Evolutionary conservation across 1,140 invertebrate species (phyloP).

Genomic region (Drosophila nebulosa): DNA sequence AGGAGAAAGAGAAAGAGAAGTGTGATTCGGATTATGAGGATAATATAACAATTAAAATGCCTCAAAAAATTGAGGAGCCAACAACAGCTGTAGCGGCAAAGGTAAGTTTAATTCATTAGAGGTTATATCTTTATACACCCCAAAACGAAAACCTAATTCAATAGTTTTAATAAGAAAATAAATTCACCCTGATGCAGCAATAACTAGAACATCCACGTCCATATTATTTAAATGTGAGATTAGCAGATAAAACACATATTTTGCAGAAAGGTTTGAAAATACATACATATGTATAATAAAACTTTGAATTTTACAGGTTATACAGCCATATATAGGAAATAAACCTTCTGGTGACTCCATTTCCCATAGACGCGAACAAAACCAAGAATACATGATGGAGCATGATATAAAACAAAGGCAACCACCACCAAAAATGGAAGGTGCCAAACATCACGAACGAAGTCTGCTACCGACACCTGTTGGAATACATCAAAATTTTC

Average conservation of each 20-base stretch:
- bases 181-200: not conserved
- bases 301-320: no score
- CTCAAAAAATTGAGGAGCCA: conserved; percentile 46
- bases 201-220: no score
- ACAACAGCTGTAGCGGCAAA: conserved; percentile 12
- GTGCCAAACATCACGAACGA: conserved; percentile 31
- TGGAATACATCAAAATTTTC: conserved; percentile 43
- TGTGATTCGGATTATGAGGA: conserved; percentile 83
- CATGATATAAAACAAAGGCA: conserved; percentile 35
- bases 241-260: no score
- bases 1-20: conserved; percentile 67
- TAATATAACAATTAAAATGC: conserved; percentile 83
- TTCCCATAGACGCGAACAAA: conserved; percentile 36
- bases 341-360: conserved; percentile 20
- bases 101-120: conserved; percentile 27
- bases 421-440: conserved; percentile 30
- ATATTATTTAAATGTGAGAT: no score
- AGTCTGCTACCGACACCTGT: conserved; percentile 59
- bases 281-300: no score
- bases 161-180: not conserved
- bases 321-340: conserved; percentile 14
- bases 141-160: no score
- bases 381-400: conserved; percentile 39
- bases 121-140: no score
- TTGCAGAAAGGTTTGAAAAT: no score